These are phyloP conservation scores for Callimorpha dominula DNA, from an alignment of 2,888 invertebrate genomes.

Conservation along the genomic window DNA sequence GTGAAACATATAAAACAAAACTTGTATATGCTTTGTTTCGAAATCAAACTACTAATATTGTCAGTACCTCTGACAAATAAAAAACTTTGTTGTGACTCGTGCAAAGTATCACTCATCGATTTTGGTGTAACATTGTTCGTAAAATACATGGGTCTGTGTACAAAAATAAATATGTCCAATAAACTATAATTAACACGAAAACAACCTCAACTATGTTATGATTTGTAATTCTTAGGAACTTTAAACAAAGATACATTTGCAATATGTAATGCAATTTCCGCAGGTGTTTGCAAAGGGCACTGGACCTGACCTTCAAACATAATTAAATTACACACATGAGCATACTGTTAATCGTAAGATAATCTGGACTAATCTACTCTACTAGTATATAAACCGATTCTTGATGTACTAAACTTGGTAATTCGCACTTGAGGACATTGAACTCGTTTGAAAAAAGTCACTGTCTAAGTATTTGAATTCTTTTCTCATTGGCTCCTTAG, in stretches of 20 bases:
- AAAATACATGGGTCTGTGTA: not conserved
- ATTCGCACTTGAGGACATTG: not conserved
- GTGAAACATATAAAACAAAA: not conserved
- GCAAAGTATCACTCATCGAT: not conserved
- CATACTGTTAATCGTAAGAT: not conserved
- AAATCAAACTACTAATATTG: not conserved
- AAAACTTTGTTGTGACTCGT: too few species aligned
- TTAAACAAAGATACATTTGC: not conserved
- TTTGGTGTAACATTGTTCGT: not conserved
- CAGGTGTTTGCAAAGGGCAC: not conserved
- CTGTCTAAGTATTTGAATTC: not conserved
- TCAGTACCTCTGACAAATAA: not conserved
- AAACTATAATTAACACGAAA: not conserved
- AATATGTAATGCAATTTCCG: not conserved
- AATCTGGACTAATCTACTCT: not conserved
- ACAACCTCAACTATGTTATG: not conserved
- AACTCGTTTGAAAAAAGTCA: not conserved
- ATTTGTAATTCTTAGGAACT: not conserved
- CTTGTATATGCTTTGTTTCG: not conserved
- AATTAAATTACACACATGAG: not conserved
- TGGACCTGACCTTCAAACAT: not conserved
- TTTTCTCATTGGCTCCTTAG: not conserved
- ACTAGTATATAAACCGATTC: not conserved
- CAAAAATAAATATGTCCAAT: not conserved
- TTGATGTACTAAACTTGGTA: not conserved